Percentiles rank a stretch among this genome's conserved stretches.
Evolutionary conservation across 1,140 invertebrate genomes (phyloP).

Genomic region (Sycophaga agraensis): DNA sequence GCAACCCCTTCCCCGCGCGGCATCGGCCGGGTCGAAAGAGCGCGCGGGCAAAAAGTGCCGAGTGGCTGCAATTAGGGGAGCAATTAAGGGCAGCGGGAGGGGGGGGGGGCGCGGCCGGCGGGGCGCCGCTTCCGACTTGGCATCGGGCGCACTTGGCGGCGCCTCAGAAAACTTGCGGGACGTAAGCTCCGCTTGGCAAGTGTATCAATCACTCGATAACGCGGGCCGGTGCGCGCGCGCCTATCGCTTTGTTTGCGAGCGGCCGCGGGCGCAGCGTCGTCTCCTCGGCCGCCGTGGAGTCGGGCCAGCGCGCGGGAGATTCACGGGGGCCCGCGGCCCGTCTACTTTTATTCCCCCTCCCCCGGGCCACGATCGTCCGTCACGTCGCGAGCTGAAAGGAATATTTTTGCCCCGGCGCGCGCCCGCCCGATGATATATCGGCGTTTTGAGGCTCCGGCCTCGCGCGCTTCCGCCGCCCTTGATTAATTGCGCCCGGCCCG

Average conservation of each 20-base stretch:
- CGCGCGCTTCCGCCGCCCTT: not conserved
- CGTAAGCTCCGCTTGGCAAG: conserved; percentile 46
- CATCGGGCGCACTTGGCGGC: conserved; percentile 38
- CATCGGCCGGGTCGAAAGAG: too few relatives aligned
- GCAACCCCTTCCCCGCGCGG: too few relatives aligned
- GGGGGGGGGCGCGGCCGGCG: not conserved
- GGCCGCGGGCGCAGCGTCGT: not conserved
- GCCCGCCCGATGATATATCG: too few relatives aligned
- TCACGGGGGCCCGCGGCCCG: not conserved
- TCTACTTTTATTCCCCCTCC: not conserved
- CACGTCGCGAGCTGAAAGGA: conserved; percentile 1
- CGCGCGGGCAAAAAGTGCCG: too few relatives aligned
- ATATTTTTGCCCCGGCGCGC: conserved; percentile 11
- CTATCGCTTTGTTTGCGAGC: too few relatives aligned
- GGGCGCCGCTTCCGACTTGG: conserved; percentile 1
- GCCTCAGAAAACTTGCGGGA: conserved; percentile 49
- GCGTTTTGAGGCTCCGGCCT: too few relatives aligned
- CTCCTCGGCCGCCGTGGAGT: conserved; percentile 38
- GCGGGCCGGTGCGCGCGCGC: not conserved
- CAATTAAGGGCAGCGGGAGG: not conserved
- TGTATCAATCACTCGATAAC: conserved; percentile 50
- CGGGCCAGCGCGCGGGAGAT: conserved; percentile 40
- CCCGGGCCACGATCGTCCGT: conserved; percentile 14
- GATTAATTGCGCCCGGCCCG: conserved; percentile 9
- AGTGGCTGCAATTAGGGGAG: conserved; percentile 7